These are phyloP conservation scores for Vollenhovia emeryi DNA, from an alignment of 1,140 invertebrate species.

Conservation along the genomic window DNA sequence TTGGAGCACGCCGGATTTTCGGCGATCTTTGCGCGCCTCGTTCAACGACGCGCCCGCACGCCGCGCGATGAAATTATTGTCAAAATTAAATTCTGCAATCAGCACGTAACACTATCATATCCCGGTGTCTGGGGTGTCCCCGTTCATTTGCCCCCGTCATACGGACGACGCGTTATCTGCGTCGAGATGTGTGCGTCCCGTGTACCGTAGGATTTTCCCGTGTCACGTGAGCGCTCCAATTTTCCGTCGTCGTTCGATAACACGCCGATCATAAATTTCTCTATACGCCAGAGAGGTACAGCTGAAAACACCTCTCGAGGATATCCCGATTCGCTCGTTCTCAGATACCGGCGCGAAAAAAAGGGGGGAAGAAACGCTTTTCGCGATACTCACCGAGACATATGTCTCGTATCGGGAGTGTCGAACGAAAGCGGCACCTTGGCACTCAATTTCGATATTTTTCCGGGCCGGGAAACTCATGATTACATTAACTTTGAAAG, in stretches of 20 bases:
- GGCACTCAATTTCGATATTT: conserved; percentile 25
- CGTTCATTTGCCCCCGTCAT: background rate
- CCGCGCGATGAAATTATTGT: background rate
- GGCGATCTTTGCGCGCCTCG: background rate
- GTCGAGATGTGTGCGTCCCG: background rate
- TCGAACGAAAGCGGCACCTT: background rate
- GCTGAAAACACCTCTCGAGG: conserved; percentile 55
- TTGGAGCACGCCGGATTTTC: background rate
- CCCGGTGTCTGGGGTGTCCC: background rate
- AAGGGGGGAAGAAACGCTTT: conserved; percentile 22
- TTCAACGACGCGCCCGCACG: background rate
- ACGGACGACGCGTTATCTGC: conserved; percentile 18
- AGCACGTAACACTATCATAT: background rate
- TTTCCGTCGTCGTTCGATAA: conserved; percentile 60
- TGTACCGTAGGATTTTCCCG: conserved; percentile 33
- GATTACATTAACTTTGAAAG: background rate
- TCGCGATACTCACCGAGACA: conserved; percentile 34
- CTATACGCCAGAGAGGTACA: conserved; percentile 45
- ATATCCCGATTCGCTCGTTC: conserved; percentile 24
- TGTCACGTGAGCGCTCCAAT: conserved; percentile 49
- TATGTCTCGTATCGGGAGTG: background rate
- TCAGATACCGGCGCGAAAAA: conserved; percentile 12
- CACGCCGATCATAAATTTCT: conserved; percentile 68
- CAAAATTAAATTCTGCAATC: background rate
- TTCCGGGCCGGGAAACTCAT: background rate